These are phyloP conservation scores for Tokudaia tokunoshimensis DNA, from an alignment of 2,797 vertebrate genomes.

Conservation along the genomic window DNA sequence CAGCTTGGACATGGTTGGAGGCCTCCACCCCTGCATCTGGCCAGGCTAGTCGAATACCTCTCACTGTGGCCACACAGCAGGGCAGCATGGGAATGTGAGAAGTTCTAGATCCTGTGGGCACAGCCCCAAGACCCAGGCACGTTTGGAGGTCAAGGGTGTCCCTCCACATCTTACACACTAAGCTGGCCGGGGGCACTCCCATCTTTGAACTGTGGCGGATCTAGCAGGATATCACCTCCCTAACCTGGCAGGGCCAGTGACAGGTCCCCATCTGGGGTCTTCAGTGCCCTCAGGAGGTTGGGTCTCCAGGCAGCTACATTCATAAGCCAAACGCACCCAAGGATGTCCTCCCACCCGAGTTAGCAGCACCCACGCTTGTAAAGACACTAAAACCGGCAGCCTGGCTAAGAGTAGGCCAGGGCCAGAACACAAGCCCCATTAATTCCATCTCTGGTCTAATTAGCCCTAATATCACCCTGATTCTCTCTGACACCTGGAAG, in stretches of 20 bases:
- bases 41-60: neutral
- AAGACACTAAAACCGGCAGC: neutral
- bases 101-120: rapidly evolving
- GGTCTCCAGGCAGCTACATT: neutral
- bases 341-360: neutral
- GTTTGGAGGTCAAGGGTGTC: rapidly evolving
- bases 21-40: neutral
- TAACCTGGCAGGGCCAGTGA: rapidly evolving
- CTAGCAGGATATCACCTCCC: neutral
- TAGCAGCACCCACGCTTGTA: neutral
- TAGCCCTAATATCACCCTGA: conserved; percentile 59
- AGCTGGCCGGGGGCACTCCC: neutral
- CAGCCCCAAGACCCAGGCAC: neutral
- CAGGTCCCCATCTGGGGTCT: neutral
- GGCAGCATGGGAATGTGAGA: neutral
- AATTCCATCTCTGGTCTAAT: conserved; percentile 51
- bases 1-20: rapidly evolving
- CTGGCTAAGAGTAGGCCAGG: neutral
- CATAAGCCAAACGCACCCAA: neutral
- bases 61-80: neutral
- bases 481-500: neutral
- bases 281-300: neutral
- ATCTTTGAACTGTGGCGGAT: neutral
- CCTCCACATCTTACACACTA: neutral
- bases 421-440: neutral